Evolutionary conservation across 2,797 vertebrate species (phyloP).

Genomic region (Hirundo rustica): DNA sequence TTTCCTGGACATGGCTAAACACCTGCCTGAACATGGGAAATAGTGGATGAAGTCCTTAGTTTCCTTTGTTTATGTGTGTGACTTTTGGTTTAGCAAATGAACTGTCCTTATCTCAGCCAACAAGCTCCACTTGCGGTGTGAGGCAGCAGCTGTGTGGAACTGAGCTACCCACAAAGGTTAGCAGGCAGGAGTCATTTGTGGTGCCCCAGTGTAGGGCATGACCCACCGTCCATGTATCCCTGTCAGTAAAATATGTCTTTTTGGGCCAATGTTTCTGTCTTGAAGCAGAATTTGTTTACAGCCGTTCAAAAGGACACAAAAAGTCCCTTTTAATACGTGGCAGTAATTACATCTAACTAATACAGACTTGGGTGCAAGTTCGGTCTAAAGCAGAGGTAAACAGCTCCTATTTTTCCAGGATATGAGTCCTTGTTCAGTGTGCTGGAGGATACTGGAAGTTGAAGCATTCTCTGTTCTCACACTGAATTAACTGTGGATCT

Average conservation of each 20-base stretch:
- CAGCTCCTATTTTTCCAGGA: not conserved
- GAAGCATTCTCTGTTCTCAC: not conserved
- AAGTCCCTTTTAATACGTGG: not conserved
- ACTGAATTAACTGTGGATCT: not conserved
- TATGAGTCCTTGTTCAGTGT: not conserved
- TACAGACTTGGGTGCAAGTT: not conserved
- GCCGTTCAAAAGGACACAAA: not conserved
- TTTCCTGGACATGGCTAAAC: not conserved
- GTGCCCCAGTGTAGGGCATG: accelerated
- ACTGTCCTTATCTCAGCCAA: not conserved
- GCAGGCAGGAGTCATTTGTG: not conserved
- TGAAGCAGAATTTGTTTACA: not conserved
- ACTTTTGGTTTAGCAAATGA: not conserved
- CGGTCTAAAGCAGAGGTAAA: not conserved
- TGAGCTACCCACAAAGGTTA: not conserved
- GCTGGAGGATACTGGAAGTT: not conserved
- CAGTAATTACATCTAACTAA: not conserved
- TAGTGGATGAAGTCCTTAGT: not conserved
- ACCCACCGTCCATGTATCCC: not conserved
- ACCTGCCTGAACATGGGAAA: not conserved
- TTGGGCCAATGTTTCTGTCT: not conserved
- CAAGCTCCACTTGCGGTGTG: accelerated
- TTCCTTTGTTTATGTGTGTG: not conserved
- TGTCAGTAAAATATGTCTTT: not conserved
- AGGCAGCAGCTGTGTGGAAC: not conserved